phyloP scores from a whole-genome alignment of 2,797 vertebrate genomes.

The Enteromius thamalakanensis region DNA sequence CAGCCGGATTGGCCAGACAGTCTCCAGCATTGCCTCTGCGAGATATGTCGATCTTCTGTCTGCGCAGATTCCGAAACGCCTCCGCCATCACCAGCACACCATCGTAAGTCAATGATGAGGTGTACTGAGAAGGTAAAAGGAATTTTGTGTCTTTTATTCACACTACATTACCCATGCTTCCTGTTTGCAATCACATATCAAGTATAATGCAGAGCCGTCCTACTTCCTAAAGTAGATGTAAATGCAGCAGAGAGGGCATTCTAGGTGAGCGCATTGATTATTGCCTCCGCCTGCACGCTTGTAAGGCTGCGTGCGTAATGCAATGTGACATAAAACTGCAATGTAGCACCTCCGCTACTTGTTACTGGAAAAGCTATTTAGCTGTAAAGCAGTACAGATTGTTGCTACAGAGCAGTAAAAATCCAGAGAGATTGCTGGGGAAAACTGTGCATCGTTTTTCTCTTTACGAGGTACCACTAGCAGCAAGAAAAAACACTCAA shows the following conservation, averaged over 20 bases:
- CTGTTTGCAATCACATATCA: constrained; percentile 15
- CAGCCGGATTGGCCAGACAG: constrained; percentile 96
- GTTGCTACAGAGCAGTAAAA: constrained; percentile 17
- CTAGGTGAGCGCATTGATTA: constrained; percentile 1
- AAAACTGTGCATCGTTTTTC: background rate
- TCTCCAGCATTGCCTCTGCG: constrained; percentile 96
- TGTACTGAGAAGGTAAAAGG: constrained; percentile 81
- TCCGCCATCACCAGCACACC: constrained; percentile 98
- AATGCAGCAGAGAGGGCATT: constrained; percentile 25
- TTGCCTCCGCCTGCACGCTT: constrained; percentile 1
- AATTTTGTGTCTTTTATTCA: background rate
- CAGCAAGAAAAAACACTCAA: background rate
- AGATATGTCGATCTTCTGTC: constrained; percentile 97
- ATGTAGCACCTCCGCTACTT: constrained; percentile 12
- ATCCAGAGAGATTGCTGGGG: constrained; percentile 15
- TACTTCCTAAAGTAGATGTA: constrained; percentile 11
- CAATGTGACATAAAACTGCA: constrained; percentile 25
- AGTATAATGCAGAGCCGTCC: background rate
- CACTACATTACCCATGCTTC: constrained; percentile 5
- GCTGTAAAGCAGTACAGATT: constrained; percentile 24
- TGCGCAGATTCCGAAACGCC: constrained; percentile 94
- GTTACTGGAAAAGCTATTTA: constrained; percentile 37
- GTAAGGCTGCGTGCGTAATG: constrained; percentile 3
- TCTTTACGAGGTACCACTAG: constrained; percentile 18
- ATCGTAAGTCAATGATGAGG: constrained; percentile 95